These are phyloP conservation scores for Fistularia tabacaria DNA, from an alignment of 2,797 vertebrate genomes.

Conservation along the genomic window DNA sequence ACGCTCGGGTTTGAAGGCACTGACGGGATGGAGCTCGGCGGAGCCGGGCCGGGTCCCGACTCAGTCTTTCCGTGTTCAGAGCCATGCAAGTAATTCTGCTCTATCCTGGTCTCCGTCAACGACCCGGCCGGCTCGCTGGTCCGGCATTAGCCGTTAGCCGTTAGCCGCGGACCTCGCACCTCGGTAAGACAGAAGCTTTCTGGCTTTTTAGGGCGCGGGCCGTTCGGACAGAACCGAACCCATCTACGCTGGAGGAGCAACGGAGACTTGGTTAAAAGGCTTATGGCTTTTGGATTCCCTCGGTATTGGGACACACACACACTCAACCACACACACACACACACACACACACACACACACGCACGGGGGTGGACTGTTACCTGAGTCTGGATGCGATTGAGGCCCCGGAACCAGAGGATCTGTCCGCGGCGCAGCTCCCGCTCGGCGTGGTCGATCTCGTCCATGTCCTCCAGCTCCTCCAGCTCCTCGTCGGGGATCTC, in stretches of 20 bases:
- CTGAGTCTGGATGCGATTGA: constrained; percentile 99
- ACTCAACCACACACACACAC: too few species aligned
- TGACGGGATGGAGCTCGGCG: constrained; percentile 41
- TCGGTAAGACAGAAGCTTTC: too few species aligned
- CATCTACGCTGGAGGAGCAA: constrained; percentile 58
- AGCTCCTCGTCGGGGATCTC: constrained; percentile 97
- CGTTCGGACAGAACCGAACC: too few species aligned
- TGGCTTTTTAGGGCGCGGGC: too few species aligned
- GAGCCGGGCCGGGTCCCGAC: not conserved
- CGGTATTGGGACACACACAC: constrained; percentile 9
- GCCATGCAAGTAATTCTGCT: constrained; percentile 18
- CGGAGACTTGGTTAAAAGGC: constrained; percentile 58
- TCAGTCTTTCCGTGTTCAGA: not conserved
- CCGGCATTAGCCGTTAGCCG: too few species aligned
- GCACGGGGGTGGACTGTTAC: constrained; percentile 71
- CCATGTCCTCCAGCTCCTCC: constrained; percentile 91
- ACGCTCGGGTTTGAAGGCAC: constrained; percentile 64
- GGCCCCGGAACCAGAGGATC: constrained; percentile 99
- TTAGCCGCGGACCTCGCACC: too few species aligned
- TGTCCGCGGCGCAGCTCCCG: constrained; percentile 95
- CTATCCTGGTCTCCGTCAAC: too few species aligned
- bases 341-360: too few species aligned
- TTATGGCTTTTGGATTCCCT: constrained; percentile 70
- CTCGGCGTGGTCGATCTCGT: constrained; percentile 97
- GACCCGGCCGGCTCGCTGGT: too few species aligned